These are phyloP conservation scores for Ahaetulla prasina DNA, from an alignment of 2,113 vertebrate species.

Conservation along the genomic window DNA sequence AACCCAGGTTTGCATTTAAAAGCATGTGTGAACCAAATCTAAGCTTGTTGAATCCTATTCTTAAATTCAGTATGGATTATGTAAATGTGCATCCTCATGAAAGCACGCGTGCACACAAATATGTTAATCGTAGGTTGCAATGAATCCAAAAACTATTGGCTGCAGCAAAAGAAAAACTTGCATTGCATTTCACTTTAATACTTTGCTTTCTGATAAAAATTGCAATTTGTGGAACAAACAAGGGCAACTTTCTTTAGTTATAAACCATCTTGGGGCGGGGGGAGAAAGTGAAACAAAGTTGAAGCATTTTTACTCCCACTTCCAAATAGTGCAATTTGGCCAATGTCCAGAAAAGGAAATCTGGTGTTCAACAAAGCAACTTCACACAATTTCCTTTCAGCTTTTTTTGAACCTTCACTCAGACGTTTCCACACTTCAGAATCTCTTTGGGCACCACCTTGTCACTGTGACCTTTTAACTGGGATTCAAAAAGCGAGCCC, in stretches of 20 bases:
- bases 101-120: background rate
- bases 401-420: background rate
- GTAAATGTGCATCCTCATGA: background rate
- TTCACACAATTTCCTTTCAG: background rate
- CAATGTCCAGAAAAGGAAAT: background rate
- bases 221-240: background rate
- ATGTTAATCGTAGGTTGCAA: background rate
- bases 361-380: background rate
- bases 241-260: background rate
- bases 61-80: background rate
- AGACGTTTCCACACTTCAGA: background rate
- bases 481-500: constrained; percentile 38
- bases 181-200: background rate
- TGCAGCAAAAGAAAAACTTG: background rate
- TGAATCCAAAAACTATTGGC: background rate
- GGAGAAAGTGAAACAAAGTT: background rate
- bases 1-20: background rate
- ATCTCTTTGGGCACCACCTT: background rate
- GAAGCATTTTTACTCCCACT: background rate
- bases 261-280: background rate
- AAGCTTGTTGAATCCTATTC: background rate
- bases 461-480: constrained; percentile 50
- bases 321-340: background rate
- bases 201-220: background rate
- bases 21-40: background rate